Base-by-base conservation (phyloP, 2,113 vertebrate species). In the Ciconia maguari region DNA sequence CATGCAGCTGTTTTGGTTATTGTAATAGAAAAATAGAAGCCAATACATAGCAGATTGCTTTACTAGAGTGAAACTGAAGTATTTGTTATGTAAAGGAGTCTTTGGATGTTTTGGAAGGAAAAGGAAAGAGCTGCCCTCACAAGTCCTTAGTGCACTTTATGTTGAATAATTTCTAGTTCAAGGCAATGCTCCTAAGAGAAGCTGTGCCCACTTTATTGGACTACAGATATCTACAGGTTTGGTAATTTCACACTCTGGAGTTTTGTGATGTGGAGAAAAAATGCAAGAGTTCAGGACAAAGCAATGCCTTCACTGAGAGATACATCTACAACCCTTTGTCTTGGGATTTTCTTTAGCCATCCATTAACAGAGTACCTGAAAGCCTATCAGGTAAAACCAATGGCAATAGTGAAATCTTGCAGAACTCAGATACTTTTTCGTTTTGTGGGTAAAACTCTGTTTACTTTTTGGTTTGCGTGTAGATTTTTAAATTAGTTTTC, bases 1-100 rank as follows among this genome's bases (percentile, higher is more conserved):
- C 68, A 70, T 77, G 27, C 55, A 76, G 78, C 34, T 96, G 60
- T 94, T 97, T 94, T 89, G 49, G 64, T 86, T 86, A 89, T 68
- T 68, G 51, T 49, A 81, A 94, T 9, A 83, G 57, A 82, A 93
- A 94, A 95, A 60, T 48, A 81, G 55, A 83, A 69, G 20, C 32
- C 51, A 83, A 29, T 79, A 71, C 11, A 27, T 3, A 74, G 34
- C 29, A 72, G 36, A 92, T 70, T 69, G 36, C 46, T 79, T 91
- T 89, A 32, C 32, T 52, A 58, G 7, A 69, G 38, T 65, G 61
- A 92, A 82, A 83, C 4, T 6, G 17, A 85, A 75, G 6, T 79
- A 80, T 93, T 79, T 84, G 13, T 69, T 89, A 79, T 42, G 18
- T 77, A 85, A 89, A 89, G 29, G 7, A 51, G 34, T 55, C 44